Evolutionary conservation across 2,113 vertebrate genomes (phyloP).

Genomic region (Nothocercus nigrocapillus): DNA sequence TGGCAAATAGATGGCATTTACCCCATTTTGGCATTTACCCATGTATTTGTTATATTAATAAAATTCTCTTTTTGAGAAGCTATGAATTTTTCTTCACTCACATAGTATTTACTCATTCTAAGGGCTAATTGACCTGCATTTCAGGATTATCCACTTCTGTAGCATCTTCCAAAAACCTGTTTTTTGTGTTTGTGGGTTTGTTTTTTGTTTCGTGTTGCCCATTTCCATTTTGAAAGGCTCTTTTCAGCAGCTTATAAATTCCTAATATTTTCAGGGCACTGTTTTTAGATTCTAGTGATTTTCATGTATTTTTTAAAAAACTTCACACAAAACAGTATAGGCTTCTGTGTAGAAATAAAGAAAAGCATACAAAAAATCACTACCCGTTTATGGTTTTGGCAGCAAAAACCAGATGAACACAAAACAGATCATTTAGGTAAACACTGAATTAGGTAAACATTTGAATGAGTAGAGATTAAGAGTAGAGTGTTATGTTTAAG

Average conservation of each 20-base stretch:
- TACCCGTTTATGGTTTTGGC: not conserved
- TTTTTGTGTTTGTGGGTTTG: not conserved
- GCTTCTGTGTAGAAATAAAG: not conserved
- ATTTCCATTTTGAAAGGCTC: not conserved
- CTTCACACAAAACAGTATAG: not conserved
- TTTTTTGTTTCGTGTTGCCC: not conserved
- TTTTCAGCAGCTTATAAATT: not conserved
- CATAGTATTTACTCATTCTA: not conserved
- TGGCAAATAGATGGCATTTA: not conserved
- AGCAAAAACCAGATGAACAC: not conserved
- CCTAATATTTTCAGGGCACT: not conserved
- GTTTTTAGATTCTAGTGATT: not conserved
- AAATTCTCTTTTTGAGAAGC: not conserved
- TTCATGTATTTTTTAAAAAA: not conserved
- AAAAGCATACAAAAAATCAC: not conserved
- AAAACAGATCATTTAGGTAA: not conserved
- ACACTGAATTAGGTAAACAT: no score
- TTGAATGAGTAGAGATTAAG: not conserved
- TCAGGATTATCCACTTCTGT: not conserved
- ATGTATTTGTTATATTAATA: not conserved
- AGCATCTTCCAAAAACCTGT: not conserved
- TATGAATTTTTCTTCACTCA: slow-evolving; percentile 6
- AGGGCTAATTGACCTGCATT: not conserved
- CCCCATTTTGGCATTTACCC: not conserved
- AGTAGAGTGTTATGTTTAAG: not conserved